Evolutionary conservation across 2,888 invertebrate species (phyloP).

Genomic region (Himalopsyche japonica): DNA sequence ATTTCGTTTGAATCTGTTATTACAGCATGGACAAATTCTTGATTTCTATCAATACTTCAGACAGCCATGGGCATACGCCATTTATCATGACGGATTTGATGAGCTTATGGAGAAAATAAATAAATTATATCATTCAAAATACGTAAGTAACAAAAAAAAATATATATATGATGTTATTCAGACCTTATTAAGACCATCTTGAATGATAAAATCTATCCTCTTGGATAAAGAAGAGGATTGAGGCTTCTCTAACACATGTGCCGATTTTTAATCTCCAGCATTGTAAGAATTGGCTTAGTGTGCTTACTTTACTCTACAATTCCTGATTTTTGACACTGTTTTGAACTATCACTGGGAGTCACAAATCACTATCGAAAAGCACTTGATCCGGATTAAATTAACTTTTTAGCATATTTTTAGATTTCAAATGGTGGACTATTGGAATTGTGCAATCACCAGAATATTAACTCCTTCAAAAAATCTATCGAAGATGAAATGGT

Average conservation of each 20-base stretch:
- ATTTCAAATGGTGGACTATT: neutral
- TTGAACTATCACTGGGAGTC: too few relatives aligned
- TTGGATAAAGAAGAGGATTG: too few relatives aligned
- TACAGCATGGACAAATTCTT: constrained; percentile 61
- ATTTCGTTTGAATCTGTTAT: constrained; percentile 13
- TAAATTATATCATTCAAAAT: neutral
- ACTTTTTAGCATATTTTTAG: neutral
- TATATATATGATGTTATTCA: too few relatives aligned
- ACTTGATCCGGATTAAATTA: too few relatives aligned
- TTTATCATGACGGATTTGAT: constrained; percentile 66
- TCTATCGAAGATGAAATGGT: neutral
- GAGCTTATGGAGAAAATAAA: constrained; percentile 51
- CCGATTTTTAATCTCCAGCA: too few relatives aligned
- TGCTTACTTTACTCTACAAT: too few relatives aligned
- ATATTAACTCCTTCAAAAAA: neutral
- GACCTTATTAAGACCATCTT: too few relatives aligned
- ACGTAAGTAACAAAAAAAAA: neutral
- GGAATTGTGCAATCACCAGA: neutral
- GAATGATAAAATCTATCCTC: too few relatives aligned
- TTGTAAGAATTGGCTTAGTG: too few relatives aligned
- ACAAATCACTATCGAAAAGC: too few relatives aligned
- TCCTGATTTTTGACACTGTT: too few relatives aligned
- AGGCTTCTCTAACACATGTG: too few relatives aligned
- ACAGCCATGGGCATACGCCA: constrained; percentile 66
- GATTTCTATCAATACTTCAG: constrained; percentile 71